These are phyloP conservation scores for Trichonephila inaurata DNA, from an alignment of 1,140 invertebrate genomes.

Conservation along the genomic window DNA sequence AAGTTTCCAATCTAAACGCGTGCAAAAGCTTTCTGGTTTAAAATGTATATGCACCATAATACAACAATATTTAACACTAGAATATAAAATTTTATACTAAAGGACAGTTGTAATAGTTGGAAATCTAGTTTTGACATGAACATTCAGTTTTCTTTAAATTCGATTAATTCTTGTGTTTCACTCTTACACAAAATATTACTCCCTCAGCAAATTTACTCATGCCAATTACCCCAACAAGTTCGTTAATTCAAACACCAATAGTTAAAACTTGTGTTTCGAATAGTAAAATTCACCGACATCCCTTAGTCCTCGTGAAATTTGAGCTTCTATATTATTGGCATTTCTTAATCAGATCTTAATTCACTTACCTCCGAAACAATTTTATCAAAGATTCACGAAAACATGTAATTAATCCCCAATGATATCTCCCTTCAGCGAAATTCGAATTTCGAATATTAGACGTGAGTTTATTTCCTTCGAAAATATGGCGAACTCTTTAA, in stretches of 20 bases:
- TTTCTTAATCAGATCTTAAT: background rate
- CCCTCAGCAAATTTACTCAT: too few relatives aligned
- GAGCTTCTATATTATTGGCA: background rate
- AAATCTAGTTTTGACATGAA: too few relatives aligned
- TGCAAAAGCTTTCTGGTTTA: too few relatives aligned
- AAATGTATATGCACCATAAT: too few relatives aligned
- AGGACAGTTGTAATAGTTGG: too few relatives aligned
- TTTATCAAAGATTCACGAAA: conserved; percentile 20
- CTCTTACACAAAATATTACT: too few relatives aligned
- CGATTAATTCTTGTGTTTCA: too few relatives aligned
- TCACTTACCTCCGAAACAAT: background rate
- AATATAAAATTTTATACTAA: too few relatives aligned
- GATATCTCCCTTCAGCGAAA: background rate
- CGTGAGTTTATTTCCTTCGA: background rate
- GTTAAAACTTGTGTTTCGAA: background rate
- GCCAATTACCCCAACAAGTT: too few relatives aligned
- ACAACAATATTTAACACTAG: too few relatives aligned
- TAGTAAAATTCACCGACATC: background rate
- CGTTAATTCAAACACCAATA: background rate
- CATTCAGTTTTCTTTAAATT: too few relatives aligned
- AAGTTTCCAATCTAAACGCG: too few relatives aligned
- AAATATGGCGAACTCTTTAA: background rate
- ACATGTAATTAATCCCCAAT: conserved; percentile 1
- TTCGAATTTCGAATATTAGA: background rate
- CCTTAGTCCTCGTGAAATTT: background rate